phyloP scores from a whole-genome alignment of 2,888 invertebrate species.

The Chrysolina americana region DNA sequence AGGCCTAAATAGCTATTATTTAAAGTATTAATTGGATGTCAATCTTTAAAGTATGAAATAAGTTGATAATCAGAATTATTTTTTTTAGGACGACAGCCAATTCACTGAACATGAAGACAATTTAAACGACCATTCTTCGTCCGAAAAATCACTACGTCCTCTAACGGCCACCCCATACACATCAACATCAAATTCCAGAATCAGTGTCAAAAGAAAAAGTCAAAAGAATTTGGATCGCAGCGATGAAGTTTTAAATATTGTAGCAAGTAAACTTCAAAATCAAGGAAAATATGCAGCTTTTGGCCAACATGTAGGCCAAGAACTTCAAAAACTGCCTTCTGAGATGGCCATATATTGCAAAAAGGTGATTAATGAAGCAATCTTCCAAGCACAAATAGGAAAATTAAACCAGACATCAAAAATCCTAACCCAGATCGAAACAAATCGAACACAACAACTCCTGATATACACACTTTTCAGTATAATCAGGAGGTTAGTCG shows the following conservation, averaged over 20 bases:
- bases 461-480: constrained; percentile 2
- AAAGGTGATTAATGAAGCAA: not conserved
- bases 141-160: not conserved
- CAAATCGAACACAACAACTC: not conserved
- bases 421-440: not conserved
- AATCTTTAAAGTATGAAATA: constrained; percentile 9
- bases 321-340: not conserved
- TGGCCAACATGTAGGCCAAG: not conserved
- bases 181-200: constrained; percentile 4
- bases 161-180: not conserved
- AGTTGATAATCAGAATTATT: constrained; percentile 6
- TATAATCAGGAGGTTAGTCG: constrained; percentile 7
- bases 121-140: not conserved
- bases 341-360: not conserved
- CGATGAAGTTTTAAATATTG: constrained; percentile 1
- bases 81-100: constrained; percentile 8
- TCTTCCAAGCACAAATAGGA: not conserved
- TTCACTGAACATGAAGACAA: not conserved
- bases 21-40: not conserved
- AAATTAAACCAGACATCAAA: not conserved
- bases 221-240: not conserved
- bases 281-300: not conserved
- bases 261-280: constrained; percentile 7
- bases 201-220: not conserved
- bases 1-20: constrained; percentile 2